Percentiles rank a stretch among this genome's conserved stretches.
Conservation (phyloP, 2,888 invertebrate genomes). For the Drosophila affinis region DNA sequence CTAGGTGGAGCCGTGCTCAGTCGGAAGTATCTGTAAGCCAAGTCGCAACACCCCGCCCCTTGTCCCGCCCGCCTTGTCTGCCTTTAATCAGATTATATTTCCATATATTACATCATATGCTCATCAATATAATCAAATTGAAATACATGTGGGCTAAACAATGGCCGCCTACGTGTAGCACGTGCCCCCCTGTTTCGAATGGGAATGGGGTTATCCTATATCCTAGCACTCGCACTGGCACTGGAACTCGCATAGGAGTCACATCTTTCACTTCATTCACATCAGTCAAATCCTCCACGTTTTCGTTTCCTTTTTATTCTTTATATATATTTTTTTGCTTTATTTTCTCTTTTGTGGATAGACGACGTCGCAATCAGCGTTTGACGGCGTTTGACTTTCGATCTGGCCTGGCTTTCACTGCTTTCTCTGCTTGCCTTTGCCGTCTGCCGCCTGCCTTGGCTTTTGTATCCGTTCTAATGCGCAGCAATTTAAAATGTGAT, state of each 20-base stretch:
- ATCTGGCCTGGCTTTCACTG: constrained; percentile 41
- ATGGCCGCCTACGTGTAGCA: constrained; percentile 10
- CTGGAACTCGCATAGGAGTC: constrained; percentile 16
- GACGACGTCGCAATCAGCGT: constrained; percentile 66
- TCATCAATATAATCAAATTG: constrained; percentile 53
- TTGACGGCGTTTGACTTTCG: constrained; percentile 66
- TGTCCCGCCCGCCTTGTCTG: neutral
- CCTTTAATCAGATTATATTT: constrained; percentile 57
- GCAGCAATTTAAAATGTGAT: constrained; percentile 70
- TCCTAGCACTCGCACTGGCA: neutral
- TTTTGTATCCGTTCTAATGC: constrained; percentile 67
- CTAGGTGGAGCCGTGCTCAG: neutral
- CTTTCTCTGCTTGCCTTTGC: constrained; percentile 9
- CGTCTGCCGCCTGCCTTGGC: constrained; percentile 28
- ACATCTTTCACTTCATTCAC: constrained; percentile 46
- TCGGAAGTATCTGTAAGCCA: constrained; percentile 11
- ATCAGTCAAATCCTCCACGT: constrained; percentile 50
- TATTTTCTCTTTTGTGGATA: constrained; percentile 35
- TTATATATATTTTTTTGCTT: constrained; percentile 14
- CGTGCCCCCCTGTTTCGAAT: no score
- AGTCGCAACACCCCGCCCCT: neutral
- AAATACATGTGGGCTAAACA: constrained; percentile 48
- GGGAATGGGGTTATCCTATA: neutral
- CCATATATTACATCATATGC: constrained; percentile 57
- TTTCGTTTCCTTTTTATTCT: constrained; percentile 18